Conservation (phyloP, 2,113 vertebrate genomes). For the Malurus cyaneus region DNA sequence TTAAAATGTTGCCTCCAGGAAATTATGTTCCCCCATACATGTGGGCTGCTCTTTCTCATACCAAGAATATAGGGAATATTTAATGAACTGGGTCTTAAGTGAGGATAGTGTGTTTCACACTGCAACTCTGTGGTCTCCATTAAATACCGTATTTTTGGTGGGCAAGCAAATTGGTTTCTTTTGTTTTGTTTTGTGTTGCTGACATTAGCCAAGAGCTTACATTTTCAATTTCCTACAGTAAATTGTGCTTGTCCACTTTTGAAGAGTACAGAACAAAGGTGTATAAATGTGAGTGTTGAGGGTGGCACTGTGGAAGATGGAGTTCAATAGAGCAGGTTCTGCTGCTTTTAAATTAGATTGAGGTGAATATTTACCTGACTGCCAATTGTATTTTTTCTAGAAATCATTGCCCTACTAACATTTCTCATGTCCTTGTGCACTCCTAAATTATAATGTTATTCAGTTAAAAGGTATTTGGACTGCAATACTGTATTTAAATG, state of each 20-base stretch:
- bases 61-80: background rate
- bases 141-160: background rate
- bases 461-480: background rate
- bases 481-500: background rate
- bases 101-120: background rate
- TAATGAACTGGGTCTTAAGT: slow-evolving; percentile 13
- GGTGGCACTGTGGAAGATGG: background rate
- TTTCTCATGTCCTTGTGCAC: background rate
- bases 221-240: slow-evolving; percentile 44
- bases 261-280: slow-evolving; percentile 11
- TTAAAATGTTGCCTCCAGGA: slow-evolving; percentile 28
- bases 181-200: background rate
- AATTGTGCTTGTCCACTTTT: slow-evolving; percentile 47
- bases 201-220: slow-evolving; percentile 36
- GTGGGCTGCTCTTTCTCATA: background rate
- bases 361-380: background rate
- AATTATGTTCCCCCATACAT: background rate
- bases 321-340: slow-evolving; percentile 44
- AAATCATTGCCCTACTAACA: background rate
- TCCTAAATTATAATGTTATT: background rate
- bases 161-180: background rate
- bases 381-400: background rate
- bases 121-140: background rate
- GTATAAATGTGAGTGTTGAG: background rate
- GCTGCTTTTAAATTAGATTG: background rate